Percentiles rank a stretch among this genome's conserved stretches.
These are phyloP conservation scores for Tenrec ecaudatus DNA, from an alignment of 2,113 vertebrate genomes.

Conservation along the genomic window DNA sequence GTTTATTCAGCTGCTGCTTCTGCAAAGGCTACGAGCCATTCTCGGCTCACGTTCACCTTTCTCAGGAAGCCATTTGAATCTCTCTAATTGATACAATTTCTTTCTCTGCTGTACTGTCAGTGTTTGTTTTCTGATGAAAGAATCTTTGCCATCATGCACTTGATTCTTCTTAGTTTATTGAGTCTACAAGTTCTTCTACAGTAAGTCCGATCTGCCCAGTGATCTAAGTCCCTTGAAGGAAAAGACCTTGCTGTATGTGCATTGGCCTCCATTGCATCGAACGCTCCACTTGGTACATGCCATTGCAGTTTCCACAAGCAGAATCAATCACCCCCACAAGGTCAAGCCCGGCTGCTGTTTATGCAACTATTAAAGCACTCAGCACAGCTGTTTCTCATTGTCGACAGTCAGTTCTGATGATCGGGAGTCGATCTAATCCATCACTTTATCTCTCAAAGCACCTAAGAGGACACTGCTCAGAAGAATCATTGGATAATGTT, in stretches of 20 bases:
- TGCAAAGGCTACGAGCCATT: not conserved
- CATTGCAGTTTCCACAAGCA: not conserved
- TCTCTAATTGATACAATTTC: not conserved
- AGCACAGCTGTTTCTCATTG: not conserved
- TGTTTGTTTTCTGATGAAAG: not conserved
- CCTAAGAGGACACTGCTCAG: conserved; percentile 33
- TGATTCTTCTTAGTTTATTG: not conserved
- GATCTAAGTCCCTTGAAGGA: not conserved
- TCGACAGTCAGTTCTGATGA: conserved; percentile 29
- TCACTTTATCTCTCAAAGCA: conserved; percentile 26
- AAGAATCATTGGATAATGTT: conserved; percentile 45
- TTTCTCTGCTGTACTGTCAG: not conserved
- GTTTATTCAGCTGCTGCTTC: not conserved
- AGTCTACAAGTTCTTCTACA: not conserved
- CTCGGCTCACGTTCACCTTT: not conserved
- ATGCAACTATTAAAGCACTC: conserved; percentile 16
- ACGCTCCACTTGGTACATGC: not conserved
- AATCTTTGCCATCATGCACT: not conserved
- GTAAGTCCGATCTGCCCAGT: not conserved
- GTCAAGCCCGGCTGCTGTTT: conserved; percentile 10
- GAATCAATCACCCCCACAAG: not conserved
- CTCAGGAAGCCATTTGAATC: not conserved
- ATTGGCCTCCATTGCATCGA: not conserved
- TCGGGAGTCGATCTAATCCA: not conserved
- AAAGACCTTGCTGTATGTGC: not conserved